These are phyloP conservation scores for Sorex maritimensis DNA, from an alignment of 2,797 vertebrate genomes.

Conservation along the genomic window DNA sequence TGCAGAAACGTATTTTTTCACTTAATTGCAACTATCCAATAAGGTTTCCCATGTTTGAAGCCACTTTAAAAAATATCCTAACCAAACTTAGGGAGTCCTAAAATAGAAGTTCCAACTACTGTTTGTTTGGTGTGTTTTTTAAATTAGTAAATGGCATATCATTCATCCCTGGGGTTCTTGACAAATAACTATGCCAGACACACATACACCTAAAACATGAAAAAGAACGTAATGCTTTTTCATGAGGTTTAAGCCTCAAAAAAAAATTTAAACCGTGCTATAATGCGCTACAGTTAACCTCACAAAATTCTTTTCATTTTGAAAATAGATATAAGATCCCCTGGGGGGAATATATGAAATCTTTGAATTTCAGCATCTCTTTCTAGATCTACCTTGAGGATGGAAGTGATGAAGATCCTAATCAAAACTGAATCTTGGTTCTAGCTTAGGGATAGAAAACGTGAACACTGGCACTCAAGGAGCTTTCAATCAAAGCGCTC, in stretches of 20 bases:
- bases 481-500: conserved; percentile 27
- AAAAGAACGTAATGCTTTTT: not conserved
- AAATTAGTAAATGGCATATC: not conserved
- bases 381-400: conserved; percentile 38
- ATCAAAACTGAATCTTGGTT: conserved; percentile 64
- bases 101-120: not conserved
- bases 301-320: conserved; percentile 32
- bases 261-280: conserved; percentile 35
- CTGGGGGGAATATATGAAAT: conserved; percentile 39
- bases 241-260: conserved; percentile 1
- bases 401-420: conserved; percentile 53
- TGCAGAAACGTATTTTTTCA: not conserved
- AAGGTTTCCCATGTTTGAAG: no score
- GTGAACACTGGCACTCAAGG: not conserved
- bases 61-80: not conserved
- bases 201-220: not conserved
- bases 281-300: conserved; percentile 13
- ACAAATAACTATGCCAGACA: conserved; percentile 25
- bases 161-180: not conserved
- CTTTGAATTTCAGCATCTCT: conserved; percentile 68
- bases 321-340: conserved; percentile 39
- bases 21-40: no score
- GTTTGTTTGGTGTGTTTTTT: not conserved
- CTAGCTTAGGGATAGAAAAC: conserved; percentile 30
- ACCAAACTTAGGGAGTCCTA: not conserved